Percentiles rank a stretch among this genome's conserved stretches.
phyloP scores from a whole-genome alignment of 2,797 vertebrate species.

The Melanotaenia nigrans region DNA sequence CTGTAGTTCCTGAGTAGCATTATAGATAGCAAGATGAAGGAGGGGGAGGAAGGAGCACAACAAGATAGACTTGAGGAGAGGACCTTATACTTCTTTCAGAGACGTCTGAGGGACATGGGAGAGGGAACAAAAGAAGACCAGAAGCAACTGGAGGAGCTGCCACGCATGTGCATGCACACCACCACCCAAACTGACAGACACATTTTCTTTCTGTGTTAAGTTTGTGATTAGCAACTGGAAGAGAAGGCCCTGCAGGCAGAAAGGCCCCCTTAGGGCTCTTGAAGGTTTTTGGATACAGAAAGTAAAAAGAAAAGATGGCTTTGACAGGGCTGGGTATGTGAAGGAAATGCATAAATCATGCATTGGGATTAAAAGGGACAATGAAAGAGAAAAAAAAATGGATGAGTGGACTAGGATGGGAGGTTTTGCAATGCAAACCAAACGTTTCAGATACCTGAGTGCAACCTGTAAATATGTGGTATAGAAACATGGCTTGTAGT shows the following conservation, averaged over 20 bases:
- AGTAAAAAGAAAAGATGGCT: slow-evolving; percentile 27
- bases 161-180: slow-evolving; percentile 99
- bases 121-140: slow-evolving; percentile 19
- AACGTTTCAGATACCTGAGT: slow-evolving; percentile 50
- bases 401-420: slow-evolving; percentile 28
- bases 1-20: slow-evolving; percentile 71
- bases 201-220: slow-evolving; percentile 84
- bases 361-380: slow-evolving; percentile 34
- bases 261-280: slow-evolving; percentile 48
- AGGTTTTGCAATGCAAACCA: slow-evolving; percentile 30
- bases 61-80: slow-evolving; percentile 23
- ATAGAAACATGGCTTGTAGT: slow-evolving; percentile 76
- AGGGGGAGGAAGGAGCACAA: slow-evolving; percentile 46
- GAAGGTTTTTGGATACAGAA: slow-evolving; percentile 73
- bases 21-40: slow-evolving; percentile 62
- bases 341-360: slow-evolving; percentile 17
- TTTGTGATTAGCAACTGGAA: slow-evolving; percentile 52
- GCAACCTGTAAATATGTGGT: slow-evolving; percentile 79
- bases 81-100: slow-evolving; percentile 39
- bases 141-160: slow-evolving; percentile 70
- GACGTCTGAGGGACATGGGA: slow-evolving; percentile 31
- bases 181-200: slow-evolving; percentile 74
- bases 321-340: slow-evolving; percentile 37
- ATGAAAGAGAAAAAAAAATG: slow-evolving; percentile 27
- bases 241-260: slow-evolving; percentile 35